phyloP scores from a whole-genome alignment of 2,888 invertebrate genomes.

The Conops quadrifasciatus region DNA sequence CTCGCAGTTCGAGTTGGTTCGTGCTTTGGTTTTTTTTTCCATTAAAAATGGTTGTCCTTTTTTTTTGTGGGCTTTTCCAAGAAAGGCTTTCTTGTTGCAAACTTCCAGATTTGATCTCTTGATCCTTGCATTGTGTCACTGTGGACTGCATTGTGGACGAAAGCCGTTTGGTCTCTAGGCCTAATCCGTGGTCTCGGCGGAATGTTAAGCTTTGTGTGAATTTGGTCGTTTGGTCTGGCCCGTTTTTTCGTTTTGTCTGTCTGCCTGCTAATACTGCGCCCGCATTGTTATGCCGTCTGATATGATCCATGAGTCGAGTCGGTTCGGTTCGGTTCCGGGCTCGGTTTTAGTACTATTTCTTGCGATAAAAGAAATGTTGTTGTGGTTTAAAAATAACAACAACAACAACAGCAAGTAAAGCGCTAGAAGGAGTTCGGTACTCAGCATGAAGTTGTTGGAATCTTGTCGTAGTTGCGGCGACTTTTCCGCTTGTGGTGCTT shows the following conservation, averaged over 20 bases:
- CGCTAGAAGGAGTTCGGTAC: slow-evolving; percentile 26
- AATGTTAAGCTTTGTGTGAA: neutral
- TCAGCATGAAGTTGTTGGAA: slow-evolving; percentile 25
- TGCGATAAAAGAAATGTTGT: too few species aligned
- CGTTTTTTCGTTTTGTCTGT: neutral
- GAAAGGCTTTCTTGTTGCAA: slow-evolving; percentile 42
- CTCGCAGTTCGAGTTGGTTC: neutral
- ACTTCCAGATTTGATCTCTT: slow-evolving; percentile 45
- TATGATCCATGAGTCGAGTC: too few species aligned
- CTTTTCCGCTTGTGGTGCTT: too few species aligned
- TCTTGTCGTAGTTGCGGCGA: neutral
- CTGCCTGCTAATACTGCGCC: too few species aligned
- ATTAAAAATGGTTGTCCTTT: neutral
- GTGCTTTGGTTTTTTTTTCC: neutral
- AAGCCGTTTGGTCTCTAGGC: neutral
- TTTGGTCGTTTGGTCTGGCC: neutral
- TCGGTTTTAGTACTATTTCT: too few species aligned
- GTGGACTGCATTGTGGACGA: neutral
- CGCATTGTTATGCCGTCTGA: too few species aligned
- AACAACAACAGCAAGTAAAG: too few species aligned
- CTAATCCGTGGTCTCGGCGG: slow-evolving; percentile 1
- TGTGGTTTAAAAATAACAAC: too few species aligned
- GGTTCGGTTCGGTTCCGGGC: too few species aligned
- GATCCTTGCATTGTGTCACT: slow-evolving; percentile 43
- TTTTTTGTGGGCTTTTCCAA: slow-evolving; percentile 35